phyloP scores from a whole-genome alignment of 2,888 invertebrate species.

The Cephus rjabovi region DNA sequence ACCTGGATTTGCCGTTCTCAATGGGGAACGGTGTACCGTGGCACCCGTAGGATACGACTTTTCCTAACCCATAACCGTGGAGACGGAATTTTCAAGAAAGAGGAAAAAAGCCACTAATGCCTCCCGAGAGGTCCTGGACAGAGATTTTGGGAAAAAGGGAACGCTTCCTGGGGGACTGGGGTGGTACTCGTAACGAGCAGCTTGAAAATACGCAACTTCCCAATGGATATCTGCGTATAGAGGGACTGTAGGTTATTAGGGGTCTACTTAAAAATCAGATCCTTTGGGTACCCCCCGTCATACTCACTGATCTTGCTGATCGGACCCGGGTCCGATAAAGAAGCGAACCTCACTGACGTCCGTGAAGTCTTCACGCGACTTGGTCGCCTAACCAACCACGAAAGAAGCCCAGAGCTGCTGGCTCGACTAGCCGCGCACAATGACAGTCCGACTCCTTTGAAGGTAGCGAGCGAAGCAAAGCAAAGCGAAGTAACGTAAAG shows the following conservation, averaged over 20 bases:
- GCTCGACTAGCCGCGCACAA: slow-evolving; percentile 28
- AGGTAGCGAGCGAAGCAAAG: slow-evolving; percentile 21
- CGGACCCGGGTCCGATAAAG: too few species aligned
- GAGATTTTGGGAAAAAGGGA: background rate
- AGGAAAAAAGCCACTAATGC: slow-evolving; percentile 5
- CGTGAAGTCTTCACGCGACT: slow-evolving; percentile 13
- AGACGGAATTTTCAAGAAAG: slow-evolving; percentile 10
- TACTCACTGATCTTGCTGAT: too few species aligned
- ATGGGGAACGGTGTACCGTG: slow-evolving; percentile 23
- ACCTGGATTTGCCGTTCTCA: slow-evolving; percentile 49
- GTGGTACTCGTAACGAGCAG: background rate
- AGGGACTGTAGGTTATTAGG: too few species aligned
- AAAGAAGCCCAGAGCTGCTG: slow-evolving; percentile 18
- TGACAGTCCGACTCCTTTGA: slow-evolving; percentile 48
- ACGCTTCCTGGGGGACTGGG: background rate
- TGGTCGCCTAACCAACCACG: slow-evolving; percentile 26
- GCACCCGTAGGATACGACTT: slow-evolving; percentile 1
- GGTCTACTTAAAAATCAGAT: too few species aligned
- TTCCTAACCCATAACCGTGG: background rate
- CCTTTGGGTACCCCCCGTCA: too few species aligned
- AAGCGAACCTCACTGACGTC: background rate
- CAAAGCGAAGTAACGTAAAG: background rate
- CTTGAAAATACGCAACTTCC: too few species aligned
- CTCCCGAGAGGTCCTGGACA: background rate
- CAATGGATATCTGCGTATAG: too few species aligned